Percentiles rank a stretch among this genome's conserved stretches.
These are phyloP conservation scores for Epinotia brunnichana DNA, from an alignment of 2,888 invertebrate species.

Conservation along the genomic window DNA sequence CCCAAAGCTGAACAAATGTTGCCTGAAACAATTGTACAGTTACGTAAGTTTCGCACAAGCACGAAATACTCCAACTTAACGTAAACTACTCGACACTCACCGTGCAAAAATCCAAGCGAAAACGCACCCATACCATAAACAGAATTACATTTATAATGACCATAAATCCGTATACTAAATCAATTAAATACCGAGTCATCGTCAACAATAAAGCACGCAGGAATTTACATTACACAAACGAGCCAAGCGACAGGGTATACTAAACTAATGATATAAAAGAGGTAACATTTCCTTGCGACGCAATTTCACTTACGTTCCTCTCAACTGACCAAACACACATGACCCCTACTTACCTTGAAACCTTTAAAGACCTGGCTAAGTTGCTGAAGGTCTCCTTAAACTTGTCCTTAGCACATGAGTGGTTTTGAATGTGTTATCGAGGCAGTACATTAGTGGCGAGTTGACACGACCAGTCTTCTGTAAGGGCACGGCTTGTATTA, in stretches of 20 bases:
- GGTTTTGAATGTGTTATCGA: conserved; percentile 80
- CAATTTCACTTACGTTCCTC: conserved; percentile 65
- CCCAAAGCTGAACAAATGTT: background rate
- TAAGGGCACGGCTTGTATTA: conserved; percentile 80
- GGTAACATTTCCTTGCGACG: conserved; percentile 65
- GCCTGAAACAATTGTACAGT: no score
- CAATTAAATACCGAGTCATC: conserved; percentile 66
- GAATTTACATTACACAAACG: conserved; percentile 73
- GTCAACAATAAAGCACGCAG: conserved; percentile 72
- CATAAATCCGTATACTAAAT: conserved; percentile 68
- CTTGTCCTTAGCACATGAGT: conserved; percentile 66
- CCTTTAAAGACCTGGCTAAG: conserved; percentile 14
- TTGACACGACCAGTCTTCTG: conserved; percentile 82
- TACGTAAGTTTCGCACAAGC: conserved; percentile 20
- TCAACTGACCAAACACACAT: conserved; percentile 47
- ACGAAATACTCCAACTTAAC: conserved; percentile 1
- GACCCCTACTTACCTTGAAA: conserved; percentile 46
- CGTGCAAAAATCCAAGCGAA: conserved; percentile 53
- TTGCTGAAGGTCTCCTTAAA: conserved; percentile 53
- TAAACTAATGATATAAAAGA: conserved; percentile 75
- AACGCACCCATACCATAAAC: conserved; percentile 43
- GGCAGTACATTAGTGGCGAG: conserved; percentile 79
- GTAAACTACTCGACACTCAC: conserved; percentile 46
- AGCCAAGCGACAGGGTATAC: conserved; percentile 70
- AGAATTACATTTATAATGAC: conserved; percentile 53